Evolutionary conservation across 2,797 vertebrate species (phyloP), one percentile per base, ranked within the genome.

Genomic region (Sebastes itinus): DNA sequence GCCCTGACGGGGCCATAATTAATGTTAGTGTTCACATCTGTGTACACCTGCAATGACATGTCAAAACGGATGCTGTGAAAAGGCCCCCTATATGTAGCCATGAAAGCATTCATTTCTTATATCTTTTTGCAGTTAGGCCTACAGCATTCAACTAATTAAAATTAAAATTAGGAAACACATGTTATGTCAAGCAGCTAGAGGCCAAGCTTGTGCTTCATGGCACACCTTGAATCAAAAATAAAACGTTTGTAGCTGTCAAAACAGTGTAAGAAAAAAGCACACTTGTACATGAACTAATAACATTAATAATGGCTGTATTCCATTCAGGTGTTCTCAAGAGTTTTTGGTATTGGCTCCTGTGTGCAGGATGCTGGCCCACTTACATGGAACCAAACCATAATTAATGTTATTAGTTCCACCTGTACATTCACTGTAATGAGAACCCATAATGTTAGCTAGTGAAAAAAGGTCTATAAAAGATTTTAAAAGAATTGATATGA

Each of bases 341-440:
- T 55, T 58, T 27, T 28, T 42, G 22, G 52, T 60, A 11, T 28
- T 64, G 38, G 22, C 70, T 58, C 23, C 25, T 13, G 49, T 38
- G 38, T 38, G 32, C 42, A 54, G 62, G 54, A 61, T 28, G n/a
- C 4, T 67, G 66, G 58, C 66, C 22, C 69, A 59, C 52, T 27
- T 71, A 35, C 83, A 71, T 61, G 84, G 73, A 80, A 81, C 66
- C 22, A 46, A 38, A 28, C 58, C 30, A 2, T 23, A 52, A 74
- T 81, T 64, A 66, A 49, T 64, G 61, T 78, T 69, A 72, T 75
- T 76, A 76, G 58, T 78, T 80, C 54, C 79, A 78, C 84, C 65
- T 85, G 76, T 22, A 46, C 22, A n/a, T 35, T 60, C 32, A 23
- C 60, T 64, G 55, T 46, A 25, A 20, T 25, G 28, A 60, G 20